Base-by-base conservation (phyloP, 2,113 vertebrate species). In the Lathamus discolor region DNA sequence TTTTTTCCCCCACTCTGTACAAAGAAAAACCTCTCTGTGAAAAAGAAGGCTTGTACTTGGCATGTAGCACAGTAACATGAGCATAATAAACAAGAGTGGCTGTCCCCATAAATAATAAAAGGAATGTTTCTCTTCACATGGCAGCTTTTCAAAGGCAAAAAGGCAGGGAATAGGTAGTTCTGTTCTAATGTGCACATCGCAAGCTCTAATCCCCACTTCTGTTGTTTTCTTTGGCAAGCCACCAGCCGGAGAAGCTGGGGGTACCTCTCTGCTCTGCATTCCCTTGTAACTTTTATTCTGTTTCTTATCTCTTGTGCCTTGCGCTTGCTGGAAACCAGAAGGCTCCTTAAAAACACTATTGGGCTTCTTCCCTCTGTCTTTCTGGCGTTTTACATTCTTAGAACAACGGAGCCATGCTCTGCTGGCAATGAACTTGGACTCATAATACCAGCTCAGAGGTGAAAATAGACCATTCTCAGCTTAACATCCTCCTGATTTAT, bases 71-170 rank as follows among this genome's bases (percentile, higher is more conserved):
- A 93, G 93, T 94, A 96, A 96, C 95, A 92, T 61, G 86, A 97
- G 83, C 68, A 92, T 92, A 95, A 86, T 92, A 95, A 97, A 95
- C 74, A 92, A 91, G 78, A 95, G 95, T 87, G 88, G 83, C 83
- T 94, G 91, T 96, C 94, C 91, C 79, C 95, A 95, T 97, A 96
- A 96, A 97, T 97, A 97, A 94, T 90, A 96, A 92, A 94, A 96
- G 82, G 93, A 96, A 93, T 96, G 93, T 93, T 96, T 96, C 84
- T 95, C 46, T 76, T 95, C 91, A 86, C 72, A 89, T 46, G 92
- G 77, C 92, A 92, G 57, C 88, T 92, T 96, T 95, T 81, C 64
- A 86, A 61, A 93, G 57, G 19, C 96, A 77, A 95, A 96, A 96
- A 96, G 78, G 67, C 88, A 79, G 54, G 75, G 84, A 81, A 79